A percentile compares a stretch with the other conserved stretches of the same genome.
Conservation (phyloP, 2,797 vertebrate genomes). For the Malurus leucopterus region DNA sequence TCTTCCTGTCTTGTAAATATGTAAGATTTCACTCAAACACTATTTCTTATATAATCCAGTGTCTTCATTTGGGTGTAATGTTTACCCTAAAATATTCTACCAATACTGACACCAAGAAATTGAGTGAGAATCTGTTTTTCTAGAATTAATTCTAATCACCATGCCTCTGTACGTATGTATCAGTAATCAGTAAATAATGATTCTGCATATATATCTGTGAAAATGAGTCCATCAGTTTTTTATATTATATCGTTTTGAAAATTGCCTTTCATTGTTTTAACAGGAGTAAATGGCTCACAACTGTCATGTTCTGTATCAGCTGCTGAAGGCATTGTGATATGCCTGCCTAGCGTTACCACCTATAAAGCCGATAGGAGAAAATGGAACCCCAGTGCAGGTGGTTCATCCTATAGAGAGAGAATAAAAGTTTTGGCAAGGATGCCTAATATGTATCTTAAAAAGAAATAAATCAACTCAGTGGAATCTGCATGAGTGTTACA, state of each 20-base stretch:
- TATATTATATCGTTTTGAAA: background rate
- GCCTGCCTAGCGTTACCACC: fast-evolving
- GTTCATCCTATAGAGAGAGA: background rate
- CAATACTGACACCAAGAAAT: background rate
- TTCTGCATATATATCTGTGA: background rate
- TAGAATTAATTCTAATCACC: background rate
- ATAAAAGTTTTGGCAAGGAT: background rate
- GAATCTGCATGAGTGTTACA: background rate
- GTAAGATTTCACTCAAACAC: background rate
- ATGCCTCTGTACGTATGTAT: background rate
- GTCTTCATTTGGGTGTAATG: background rate
- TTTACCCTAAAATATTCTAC: background rate
- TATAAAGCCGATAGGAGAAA: background rate
- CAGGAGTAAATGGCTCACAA: background rate
- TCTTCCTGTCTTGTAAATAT: background rate
- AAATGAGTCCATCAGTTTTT: background rate
- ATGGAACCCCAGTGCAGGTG: background rate
- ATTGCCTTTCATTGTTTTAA: background rate
- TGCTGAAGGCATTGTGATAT: background rate
- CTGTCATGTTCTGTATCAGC: background rate
- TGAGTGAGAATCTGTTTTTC: background rate
- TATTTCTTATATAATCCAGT: background rate
- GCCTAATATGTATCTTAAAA: background rate
- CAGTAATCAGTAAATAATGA: background rate
- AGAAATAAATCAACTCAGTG: background rate